Base-by-base conservation (phyloP, 2,888 invertebrate genomes). In the Reticulitermes lucifugus region DNA sequence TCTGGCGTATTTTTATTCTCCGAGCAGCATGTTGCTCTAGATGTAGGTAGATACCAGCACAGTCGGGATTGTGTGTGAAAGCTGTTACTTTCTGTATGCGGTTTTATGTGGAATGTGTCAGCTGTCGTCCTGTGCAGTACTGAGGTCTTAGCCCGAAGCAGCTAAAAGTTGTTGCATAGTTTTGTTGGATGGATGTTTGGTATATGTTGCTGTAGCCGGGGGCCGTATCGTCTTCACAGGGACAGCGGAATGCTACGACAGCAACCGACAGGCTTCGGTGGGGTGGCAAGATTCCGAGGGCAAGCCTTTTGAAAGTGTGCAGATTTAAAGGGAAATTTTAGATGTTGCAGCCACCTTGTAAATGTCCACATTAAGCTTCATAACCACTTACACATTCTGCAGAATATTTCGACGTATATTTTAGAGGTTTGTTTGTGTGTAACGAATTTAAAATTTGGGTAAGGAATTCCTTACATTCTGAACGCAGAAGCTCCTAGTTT, bases 161-260 rank as follows among this genome's bases (percentile, higher is more conserved):
- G n/a, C 60, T 22, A 29, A 46, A 80, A 80, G 80, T 80, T 80
- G 80, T 41, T 80, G 60, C 80, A 80, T 80, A 80, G 80, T 80
- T 80, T 80, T 65, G 73, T 14, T 21, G 21, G 29, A 41, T 29
- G 35, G 73, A 73, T 73, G 73, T 22, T 18, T 14, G 70, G 22
- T 35, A 55, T 65, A 25, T 79, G 79, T 79, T 79, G 79, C 51
- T 43, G 79, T 29, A 21, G 79, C 79, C 79, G 3, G n/a, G 43
- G 55, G 79, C 79, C 14, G 25, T 79, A 9, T 55, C 79, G 12
- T 25, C 10, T 35, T 21, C 41, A 43, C 41, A 18, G 25, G 79
- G 79, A 46, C 25, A 80, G n/a, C 80, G 80, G 80, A 80, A 80
- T 80, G 80, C 60, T 14, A 60, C 35, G 80, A 80, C 79, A 79